Evolutionary conservation across 2,797 vertebrate species (phyloP).

Genomic region (Scyliorhinus canicula): DNA sequence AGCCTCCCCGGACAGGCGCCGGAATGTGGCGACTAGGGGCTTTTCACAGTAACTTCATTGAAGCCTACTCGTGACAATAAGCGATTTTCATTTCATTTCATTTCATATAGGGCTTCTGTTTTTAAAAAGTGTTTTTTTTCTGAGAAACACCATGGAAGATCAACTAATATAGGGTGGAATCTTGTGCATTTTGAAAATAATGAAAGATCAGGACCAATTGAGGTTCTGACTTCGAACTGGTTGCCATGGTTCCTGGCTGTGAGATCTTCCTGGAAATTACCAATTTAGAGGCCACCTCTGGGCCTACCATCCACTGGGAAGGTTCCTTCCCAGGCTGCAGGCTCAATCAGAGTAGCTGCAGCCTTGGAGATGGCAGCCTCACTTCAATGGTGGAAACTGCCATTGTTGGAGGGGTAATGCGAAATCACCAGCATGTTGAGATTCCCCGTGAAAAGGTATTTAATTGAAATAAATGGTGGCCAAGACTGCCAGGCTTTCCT

Average conservation of each 20-base stretch:
- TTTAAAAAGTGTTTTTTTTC: too few species aligned
- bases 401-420: too few species aligned
- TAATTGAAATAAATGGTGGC: neutral
- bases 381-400: too few species aligned
- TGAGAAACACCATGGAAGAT: neutral
- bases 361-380: too few species aligned
- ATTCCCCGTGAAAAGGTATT: neutral
- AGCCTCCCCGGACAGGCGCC: too few species aligned
- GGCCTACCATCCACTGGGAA: neutral
- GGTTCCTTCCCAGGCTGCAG: neutral
- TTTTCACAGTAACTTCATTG: too few species aligned
- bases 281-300: neutral
- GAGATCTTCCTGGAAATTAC: neutral
- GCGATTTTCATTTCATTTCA: too few species aligned
- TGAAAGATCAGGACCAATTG: neutral
- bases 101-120: too few species aligned
- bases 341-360: neutral
- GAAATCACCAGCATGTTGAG: neutral
- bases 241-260: too few species aligned
- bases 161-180: neutral
- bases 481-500: neutral
- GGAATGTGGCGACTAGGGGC: too few species aligned
- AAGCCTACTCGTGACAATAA: too few species aligned
- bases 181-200: neutral
- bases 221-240: neutral